Base-by-base conservation (phyloP, 2,113 vertebrate genomes). In the Mormyrus iriodes region DNA sequence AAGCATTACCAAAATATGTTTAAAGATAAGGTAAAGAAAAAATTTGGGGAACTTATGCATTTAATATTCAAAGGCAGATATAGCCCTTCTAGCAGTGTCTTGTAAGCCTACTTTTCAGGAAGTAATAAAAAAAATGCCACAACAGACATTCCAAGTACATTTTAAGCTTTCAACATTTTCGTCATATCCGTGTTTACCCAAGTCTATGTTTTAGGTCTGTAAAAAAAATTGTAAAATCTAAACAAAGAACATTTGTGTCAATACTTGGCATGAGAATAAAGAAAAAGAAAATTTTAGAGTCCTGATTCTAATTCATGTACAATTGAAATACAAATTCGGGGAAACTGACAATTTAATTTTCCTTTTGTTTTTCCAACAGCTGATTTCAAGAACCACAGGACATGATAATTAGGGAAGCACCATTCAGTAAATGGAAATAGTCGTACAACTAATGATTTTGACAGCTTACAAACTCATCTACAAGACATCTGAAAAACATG, bases 241-340 rank as follows among this genome's bases (percentile, higher is more conserved):
- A 84, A 39, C 4, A 2, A 79, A 79, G 6, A 79, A 76, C n/a
- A 7, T n/a, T 24, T 27, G 69, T 39, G 35, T 35, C 69, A 76
- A 42, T 17, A 4, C 73, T 76, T 39, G 61, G 69, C 31, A 76
- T 76, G 35, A 79, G 1, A 42, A 4, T 7, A 84, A 85, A 73
- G 42, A 86, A 85, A 73, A 52, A 86, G 89, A 90, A 90, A 90
- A 87, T 55, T 89, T 90, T 87, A 79, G 85, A 90, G 89, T 90
- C 89, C 89, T 21, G 35, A 87, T 87, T 90, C 49, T 9, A 69
- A 76, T 76, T 76, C 35, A 76, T 5, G 13, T 76, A 39, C 13
- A 76, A 76, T 5, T 49, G 48, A 51, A 35, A 31, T 44, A 79
- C 65, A 88, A 8, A 27, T 55, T 24, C 17, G 42, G 44, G 19